These are phyloP conservation scores for Mungos mungo DNA, from an alignment of 2,113 vertebrate genomes.

Conservation along the genomic window DNA sequence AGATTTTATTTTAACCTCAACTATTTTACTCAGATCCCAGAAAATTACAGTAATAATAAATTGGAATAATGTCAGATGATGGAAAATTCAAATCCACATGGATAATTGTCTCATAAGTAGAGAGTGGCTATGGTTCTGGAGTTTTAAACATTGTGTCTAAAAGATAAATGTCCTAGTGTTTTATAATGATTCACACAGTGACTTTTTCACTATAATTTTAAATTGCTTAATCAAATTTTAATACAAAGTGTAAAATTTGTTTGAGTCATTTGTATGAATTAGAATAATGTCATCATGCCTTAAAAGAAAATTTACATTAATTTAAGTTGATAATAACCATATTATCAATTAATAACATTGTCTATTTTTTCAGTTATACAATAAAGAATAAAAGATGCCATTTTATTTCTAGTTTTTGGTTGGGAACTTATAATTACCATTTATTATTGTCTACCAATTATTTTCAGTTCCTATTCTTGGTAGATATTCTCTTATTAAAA, in stretches of 20 bases:
- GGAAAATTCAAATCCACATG: slow-evolving; percentile 56
- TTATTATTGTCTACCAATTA: background rate
- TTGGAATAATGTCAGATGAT: slow-evolving; percentile 54
- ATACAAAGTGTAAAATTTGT: background rate
- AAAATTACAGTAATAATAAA: slow-evolving; percentile 63
- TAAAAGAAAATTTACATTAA: background rate
- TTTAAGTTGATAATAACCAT: background rate
- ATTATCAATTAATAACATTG: background rate
- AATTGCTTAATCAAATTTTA: slow-evolving; percentile 30
- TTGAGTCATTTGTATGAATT: background rate
- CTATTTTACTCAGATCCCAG: slow-evolving; percentile 55
- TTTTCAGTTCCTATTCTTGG: background rate
- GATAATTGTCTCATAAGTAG: slow-evolving; percentile 42
- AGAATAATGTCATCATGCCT: background rate
- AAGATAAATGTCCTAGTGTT: slow-evolving; percentile 22
- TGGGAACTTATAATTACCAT: background rate
- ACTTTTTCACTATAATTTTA: slow-evolving; percentile 32
- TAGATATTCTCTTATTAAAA: slow-evolving; percentile 3
- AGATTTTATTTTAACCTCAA: slow-evolving; percentile 46
- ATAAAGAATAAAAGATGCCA: background rate
- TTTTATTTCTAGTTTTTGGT: background rate
- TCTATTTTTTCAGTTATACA: background rate
- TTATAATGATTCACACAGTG: background rate
- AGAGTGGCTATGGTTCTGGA: slow-evolving; percentile 6
- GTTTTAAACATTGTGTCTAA: slow-evolving; percentile 37